These are phyloP conservation scores for Grus americana DNA, from an alignment of 2,113 vertebrate species.

Conservation along the genomic window DNA sequence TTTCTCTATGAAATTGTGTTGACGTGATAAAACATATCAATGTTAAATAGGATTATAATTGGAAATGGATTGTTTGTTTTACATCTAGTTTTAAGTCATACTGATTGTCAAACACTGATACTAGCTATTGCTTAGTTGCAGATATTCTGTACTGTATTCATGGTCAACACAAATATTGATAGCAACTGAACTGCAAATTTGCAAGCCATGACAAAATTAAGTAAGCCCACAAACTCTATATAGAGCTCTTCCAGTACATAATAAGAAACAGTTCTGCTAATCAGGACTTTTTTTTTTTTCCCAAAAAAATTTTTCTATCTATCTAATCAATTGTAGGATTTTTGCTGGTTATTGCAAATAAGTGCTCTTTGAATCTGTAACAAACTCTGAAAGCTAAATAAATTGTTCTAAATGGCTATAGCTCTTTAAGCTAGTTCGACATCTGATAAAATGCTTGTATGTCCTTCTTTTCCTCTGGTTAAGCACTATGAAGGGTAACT, in stretches of 20 bases:
- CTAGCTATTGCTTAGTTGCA: background rate
- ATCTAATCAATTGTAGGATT: background rate
- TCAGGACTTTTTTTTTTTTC: background rate
- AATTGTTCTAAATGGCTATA: background rate
- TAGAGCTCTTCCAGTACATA: background rate
- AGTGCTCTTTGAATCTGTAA: background rate
- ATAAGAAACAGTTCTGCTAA: background rate
- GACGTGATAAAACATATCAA: background rate
- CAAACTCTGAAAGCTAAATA: background rate
- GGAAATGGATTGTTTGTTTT: background rate
- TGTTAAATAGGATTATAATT: background rate
- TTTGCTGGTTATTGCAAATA: background rate
- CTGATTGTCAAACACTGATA: background rate
- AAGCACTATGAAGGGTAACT: background rate
- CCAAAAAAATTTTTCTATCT: background rate
- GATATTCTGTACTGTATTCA: background rate
- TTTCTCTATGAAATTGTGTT: background rate
- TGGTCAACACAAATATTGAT: background rate
- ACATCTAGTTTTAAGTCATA: background rate
- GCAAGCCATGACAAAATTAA: background rate
- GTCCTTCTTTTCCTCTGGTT: background rate
- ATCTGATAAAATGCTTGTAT: background rate
- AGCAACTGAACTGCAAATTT: background rate
- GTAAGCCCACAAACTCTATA: background rate
- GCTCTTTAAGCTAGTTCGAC: background rate